Conservation (phyloP, 2,797 vertebrate genomes). For the Pelobates cultripes region DNA sequence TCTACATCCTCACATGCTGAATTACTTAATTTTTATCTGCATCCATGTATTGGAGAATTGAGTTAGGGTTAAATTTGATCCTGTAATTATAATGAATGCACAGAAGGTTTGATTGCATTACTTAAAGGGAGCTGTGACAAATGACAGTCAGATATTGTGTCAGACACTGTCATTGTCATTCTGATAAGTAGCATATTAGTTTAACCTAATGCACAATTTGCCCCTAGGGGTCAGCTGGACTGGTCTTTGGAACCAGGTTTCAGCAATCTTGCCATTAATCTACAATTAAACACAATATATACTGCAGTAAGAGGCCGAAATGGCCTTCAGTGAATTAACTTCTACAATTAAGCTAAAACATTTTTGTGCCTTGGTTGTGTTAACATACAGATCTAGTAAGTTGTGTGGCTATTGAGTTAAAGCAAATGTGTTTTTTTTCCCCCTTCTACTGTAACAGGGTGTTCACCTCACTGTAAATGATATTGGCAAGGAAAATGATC, state of each 20-base stretch:
- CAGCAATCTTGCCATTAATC: constrained; percentile 88
- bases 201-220: constrained; percentile 89
- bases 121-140: constrained; percentile 74
- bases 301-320: constrained; percentile 75
- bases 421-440: background rate
- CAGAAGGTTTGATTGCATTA: constrained; percentile 92
- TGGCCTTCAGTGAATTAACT: constrained; percentile 77
- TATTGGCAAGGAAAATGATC: background rate
- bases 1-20: constrained; percentile 75
- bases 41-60: constrained; percentile 89
- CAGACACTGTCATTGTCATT: constrained; percentile 77
- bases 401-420: background rate
- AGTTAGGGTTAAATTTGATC: constrained; percentile 94
- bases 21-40: constrained; percentile 87
- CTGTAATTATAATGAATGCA: constrained; percentile 88
- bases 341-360: constrained; percentile 65
- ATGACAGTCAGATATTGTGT: constrained; percentile 78
- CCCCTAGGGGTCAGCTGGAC: constrained; percentile 74
- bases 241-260: constrained; percentile 77
- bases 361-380: background rate
- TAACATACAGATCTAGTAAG: background rate
- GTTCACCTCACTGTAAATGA: background rate
- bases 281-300: constrained; percentile 88
- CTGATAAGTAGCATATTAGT: constrained; percentile 79
- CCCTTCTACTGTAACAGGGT: background rate